Evolutionary conservation across 1,140 invertebrate species (phyloP).

Genomic region (Euura saliciscinereae): DNA sequence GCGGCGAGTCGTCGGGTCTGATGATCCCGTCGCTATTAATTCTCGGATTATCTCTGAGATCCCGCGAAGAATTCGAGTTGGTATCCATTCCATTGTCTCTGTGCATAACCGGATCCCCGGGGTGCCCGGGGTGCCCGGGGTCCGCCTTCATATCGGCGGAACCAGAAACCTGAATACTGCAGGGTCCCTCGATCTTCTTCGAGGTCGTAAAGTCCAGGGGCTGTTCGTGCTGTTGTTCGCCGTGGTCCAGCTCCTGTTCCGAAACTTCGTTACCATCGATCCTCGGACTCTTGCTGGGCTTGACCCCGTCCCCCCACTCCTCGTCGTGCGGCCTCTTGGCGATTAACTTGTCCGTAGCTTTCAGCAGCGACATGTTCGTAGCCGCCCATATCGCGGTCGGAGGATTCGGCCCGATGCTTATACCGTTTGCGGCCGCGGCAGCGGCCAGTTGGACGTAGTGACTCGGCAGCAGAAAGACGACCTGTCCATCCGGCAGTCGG

Average conservation of each 20-base stretch:
- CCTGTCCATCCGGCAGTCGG: conserved; percentile 62
- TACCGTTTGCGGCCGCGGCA: conserved; percentile 55
- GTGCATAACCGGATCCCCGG: neutral
- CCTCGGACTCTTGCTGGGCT: conserved; percentile 46
- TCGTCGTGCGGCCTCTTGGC: conserved; percentile 53
- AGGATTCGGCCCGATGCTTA: conserved; percentile 57
- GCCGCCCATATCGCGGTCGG: conserved; percentile 58
- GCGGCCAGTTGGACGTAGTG: conserved; percentile 62
- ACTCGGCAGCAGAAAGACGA: conserved; percentile 63
- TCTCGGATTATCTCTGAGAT: conserved; percentile 23
- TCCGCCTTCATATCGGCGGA: conserved; percentile 11
- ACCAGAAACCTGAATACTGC: conserved; percentile 8
- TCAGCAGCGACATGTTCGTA: conserved; percentile 57
- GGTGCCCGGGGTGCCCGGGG: conserved; percentile 17
- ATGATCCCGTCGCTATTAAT: no score
- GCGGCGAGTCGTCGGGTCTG: conserved; percentile 39
- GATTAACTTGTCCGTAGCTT: conserved; percentile 52
- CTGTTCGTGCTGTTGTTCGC: conserved; percentile 41
- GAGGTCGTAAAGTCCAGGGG: conserved; percentile 54
- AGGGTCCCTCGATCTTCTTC: conserved; percentile 38
- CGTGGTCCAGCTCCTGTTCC: neutral
- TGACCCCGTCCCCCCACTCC: conserved; percentile 38
- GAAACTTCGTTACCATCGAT: conserved; percentile 32
- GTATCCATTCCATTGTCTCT: neutral
- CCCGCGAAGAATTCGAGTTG: conserved; percentile 31